These are phyloP conservation scores for Leucania comma DNA, from an alignment of 2,888 invertebrate species.

Conservation along the genomic window DNA sequence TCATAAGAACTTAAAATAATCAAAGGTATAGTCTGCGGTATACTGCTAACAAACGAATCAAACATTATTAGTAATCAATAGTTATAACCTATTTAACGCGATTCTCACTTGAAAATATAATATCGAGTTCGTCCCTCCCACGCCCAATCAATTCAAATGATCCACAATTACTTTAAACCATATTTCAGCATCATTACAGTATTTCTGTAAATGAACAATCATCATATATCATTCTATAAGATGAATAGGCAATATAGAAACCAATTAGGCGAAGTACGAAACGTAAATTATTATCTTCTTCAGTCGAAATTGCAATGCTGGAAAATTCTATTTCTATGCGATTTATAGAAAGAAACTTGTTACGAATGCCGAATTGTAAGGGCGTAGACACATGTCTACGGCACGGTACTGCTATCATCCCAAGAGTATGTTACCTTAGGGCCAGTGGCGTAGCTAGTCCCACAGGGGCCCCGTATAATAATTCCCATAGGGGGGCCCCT, in stretches of 20 bases:
- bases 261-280: constrained; percentile 18
- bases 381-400: too few species aligned
- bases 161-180: constrained; percentile 17
- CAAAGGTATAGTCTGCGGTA: too few species aligned
- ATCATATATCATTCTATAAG: constrained; percentile 22
- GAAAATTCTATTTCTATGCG: constrained; percentile 8
- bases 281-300: constrained; percentile 17
- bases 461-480: too few species aligned
- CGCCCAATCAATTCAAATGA: constrained; percentile 30
- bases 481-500: too few species aligned
- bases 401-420: too few species aligned
- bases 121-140: background rate
- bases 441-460: too few species aligned
- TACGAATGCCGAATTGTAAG: background rate
- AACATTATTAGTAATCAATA: background rate
- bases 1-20: too few species aligned
- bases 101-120: constrained; percentile 2
- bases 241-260: constrained; percentile 33
- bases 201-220: constrained; percentile 23
- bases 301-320: constrained; percentile 6
- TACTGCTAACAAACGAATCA: too few species aligned
- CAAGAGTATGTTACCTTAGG: too few species aligned
- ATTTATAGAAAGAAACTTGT: background rate
- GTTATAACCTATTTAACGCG: constrained; percentile 5
- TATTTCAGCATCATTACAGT: constrained; percentile 14